Base-by-base conservation (phyloP, 2,797 vertebrate genomes). In the Coendou prehensilis region DNA sequence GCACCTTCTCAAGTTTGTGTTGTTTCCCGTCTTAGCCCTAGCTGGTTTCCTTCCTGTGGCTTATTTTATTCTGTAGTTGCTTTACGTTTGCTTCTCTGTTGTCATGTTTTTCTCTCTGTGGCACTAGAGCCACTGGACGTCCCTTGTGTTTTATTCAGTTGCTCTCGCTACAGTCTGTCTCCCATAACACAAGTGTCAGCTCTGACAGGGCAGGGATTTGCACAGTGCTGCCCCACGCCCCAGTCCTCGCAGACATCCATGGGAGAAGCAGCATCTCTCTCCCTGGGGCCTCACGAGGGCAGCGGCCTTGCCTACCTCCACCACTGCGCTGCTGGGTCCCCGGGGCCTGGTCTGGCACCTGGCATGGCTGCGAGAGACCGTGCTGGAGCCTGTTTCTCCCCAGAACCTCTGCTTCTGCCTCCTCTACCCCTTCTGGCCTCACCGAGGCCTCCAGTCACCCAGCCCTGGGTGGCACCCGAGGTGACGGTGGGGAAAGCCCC, bases 331-430 rank as follows among this genome's bases (percentile, higher is more conserved):
- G 3, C 23, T 1, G 41, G 23, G 30, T 59, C 13, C 52, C 23
- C 28, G 9, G 33, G 7, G 41, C 22, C 41, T 13, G 0, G 6
- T 20, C 75, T 15, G 14, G 69, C 1, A 0, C 50, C 37, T 13
- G 59, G 41, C 37, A 4, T 0, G 13, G n/a, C 75, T 45, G 15
- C 8, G 0, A 14, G 78, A 10, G 64, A 79, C 30, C 4, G 20
- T 1, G 2, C 54, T 26, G 59, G 54, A n/a, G 18, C 2, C 56
- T 2, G 41, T 7, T 41, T 67, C 10, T 26, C n/a, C 37, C 75
- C 9, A 45, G 52, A 52, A 5, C 11, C 33, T 54, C 63, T 47
- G 84, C 41, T 18, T 5, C 50, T 28, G 1, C 4, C 0, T 2
- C 15, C 54, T 11, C 26, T 9, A 8, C 37, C 22, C 75, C 52